phyloP scores from a whole-genome alignment of 2,888 invertebrate species.

The Synanthedon vespiformis region DNA sequence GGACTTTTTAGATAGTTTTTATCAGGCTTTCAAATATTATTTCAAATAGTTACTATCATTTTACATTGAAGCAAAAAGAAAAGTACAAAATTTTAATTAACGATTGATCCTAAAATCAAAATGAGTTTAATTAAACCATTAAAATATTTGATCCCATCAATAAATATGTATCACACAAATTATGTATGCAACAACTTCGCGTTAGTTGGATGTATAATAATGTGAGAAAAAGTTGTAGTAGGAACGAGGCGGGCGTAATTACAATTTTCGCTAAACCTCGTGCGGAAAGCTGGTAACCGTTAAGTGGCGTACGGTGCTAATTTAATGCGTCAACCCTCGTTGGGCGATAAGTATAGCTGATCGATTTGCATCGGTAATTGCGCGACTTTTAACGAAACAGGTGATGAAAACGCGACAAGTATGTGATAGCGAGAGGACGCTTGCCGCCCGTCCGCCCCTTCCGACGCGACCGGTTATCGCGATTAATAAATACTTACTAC shows the following conservation, averaged over 20 bases:
- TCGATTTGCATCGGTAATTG: slow-evolving; percentile 70
- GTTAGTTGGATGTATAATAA: not conserved
- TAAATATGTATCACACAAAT: no score
- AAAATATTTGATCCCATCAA: no score
- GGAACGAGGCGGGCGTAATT: slow-evolving; percentile 25
- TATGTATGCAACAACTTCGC: not conserved
- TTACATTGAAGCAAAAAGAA: no score
- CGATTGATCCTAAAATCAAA: no score
- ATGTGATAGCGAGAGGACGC: slow-evolving; percentile 52
- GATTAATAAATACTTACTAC: no score
- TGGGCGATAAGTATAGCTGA: slow-evolving; percentile 61
- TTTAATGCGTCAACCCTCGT: slow-evolving; percentile 61
- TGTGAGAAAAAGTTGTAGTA: slow-evolving; percentile 1
- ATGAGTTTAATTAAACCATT: no score
- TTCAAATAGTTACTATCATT: no score
- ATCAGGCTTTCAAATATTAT: no score
- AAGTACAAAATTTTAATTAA: no score
- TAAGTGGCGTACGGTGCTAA: slow-evolving; percentile 53
- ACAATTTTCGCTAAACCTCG: slow-evolving; percentile 46
- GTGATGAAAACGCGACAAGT: slow-evolving; percentile 69
- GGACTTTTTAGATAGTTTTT: no score
- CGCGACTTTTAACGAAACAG: slow-evolving; percentile 63
- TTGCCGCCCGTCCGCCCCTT: slow-evolving; percentile 21
- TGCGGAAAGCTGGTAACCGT: slow-evolving; percentile 54
- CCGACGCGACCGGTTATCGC: slow-evolving; percentile 1